phyloP scores from a whole-genome alignment of 1,140 invertebrate species.

The Drosophila mauritiana region DNA sequence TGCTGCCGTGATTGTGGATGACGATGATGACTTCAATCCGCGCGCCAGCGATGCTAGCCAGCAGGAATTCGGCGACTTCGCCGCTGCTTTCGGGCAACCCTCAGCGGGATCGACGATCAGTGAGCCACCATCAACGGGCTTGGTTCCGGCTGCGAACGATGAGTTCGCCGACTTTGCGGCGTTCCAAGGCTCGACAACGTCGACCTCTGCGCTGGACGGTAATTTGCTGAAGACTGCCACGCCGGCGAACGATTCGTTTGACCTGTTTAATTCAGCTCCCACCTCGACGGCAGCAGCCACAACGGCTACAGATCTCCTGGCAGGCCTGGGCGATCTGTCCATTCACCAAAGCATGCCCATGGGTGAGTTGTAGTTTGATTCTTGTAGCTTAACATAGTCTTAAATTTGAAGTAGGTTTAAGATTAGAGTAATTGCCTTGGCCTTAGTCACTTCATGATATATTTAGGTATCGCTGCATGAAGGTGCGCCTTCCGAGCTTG shows the following conservation, averaged over 20 bases:
- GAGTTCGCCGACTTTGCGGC: conserved; percentile 92
- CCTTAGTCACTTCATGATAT: conserved; percentile 23
- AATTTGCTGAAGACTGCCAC: conserved; percentile 66
- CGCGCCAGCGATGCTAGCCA: conserved; percentile 77
- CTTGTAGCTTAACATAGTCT: conserved; percentile 1
- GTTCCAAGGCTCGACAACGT: conserved; percentile 85
- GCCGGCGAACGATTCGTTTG: conserved; percentile 77
- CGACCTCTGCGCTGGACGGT: conserved; percentile 54
- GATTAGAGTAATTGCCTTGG: conserved; percentile 37
- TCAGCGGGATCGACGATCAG: conserved; percentile 29
- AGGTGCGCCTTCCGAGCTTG: conserved; percentile 38
- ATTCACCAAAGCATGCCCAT: conserved; percentile 83
- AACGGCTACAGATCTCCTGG: conserved; percentile 86
- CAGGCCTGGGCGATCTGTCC: conserved; percentile 85
- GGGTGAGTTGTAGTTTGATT: conserved; percentile 63
- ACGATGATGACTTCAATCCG: conserved; percentile 88
- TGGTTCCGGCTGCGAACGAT: conserved; percentile 78
- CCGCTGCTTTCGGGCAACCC: conserved; percentile 87
- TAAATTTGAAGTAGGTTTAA: conserved; percentile 30
- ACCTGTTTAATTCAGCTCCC: conserved; percentile 64
- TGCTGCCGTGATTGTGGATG: conserved; percentile 58
- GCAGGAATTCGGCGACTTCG: conserved; percentile 93
- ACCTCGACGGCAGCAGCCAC: conserved; percentile 27
- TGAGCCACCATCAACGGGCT: conserved; percentile 58
- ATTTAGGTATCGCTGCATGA: conserved; percentile 61